Percentiles rank a stretch among this genome's conserved stretches.
phyloP scores from a whole-genome alignment of 2,797 vertebrate genomes.

The Hapalemur alaotrensis region DNA sequence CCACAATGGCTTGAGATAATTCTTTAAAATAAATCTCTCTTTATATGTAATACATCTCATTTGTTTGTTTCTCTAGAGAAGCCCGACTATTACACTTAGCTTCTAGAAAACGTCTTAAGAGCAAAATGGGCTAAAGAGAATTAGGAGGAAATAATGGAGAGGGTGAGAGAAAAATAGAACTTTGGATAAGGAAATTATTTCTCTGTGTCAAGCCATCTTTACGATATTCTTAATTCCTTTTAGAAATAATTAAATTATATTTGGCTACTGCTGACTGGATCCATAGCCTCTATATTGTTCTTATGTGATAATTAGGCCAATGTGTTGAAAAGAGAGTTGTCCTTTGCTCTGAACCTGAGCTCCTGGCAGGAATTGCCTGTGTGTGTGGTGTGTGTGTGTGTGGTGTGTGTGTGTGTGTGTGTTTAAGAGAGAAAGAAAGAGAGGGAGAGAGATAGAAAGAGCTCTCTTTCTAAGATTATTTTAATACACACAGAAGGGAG shows the following conservation, averaged over 20 bases:
- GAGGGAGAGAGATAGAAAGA: not conserved
- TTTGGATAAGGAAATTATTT: not conserved
- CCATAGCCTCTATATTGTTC: not conserved
- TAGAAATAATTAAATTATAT: not conserved
- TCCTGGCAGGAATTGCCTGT: not conserved
- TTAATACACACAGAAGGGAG: constrained; percentile 53
- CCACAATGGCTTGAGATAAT: not conserved
- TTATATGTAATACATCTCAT: rapidly evolving
- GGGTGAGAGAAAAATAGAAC: not conserved
- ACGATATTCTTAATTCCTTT: not conserved
- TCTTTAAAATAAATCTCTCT: not conserved
- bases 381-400: not conserved
- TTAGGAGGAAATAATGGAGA: not conserved
- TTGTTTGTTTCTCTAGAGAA: not conserved
- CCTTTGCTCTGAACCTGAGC: not conserved
- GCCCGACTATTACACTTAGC: not conserved
- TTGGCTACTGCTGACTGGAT: not conserved
- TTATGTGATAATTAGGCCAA: not conserved
- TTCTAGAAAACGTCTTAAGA: not conserved
- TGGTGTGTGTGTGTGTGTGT: too few relatives aligned
- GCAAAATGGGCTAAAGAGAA: not conserved
- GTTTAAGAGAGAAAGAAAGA: too few relatives aligned
- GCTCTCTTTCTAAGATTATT: not conserved
- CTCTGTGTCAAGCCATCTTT: not conserved
- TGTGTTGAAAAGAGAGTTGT: not conserved